Percentiles rank a stretch among this genome's conserved stretches.
Evolutionary conservation across 2,888 invertebrate genomes (phyloP).

Genomic region (Coelinius sp.): DNA sequence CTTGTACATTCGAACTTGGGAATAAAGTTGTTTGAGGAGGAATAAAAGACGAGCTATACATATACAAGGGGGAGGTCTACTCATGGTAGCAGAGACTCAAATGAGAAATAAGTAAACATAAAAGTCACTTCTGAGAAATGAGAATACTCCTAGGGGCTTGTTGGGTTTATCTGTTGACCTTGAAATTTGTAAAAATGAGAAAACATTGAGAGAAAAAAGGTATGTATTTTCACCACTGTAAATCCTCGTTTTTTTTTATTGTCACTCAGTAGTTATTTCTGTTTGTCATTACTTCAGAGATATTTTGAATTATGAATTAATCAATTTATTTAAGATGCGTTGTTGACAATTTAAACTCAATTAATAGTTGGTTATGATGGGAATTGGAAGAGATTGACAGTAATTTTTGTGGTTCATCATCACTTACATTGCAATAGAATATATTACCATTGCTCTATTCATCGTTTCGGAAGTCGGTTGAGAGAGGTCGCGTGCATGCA

Average conservation of each 20-base stretch:
- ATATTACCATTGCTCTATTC: too few relatives aligned
- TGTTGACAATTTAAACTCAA: too few relatives aligned
- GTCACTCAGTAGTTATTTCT: not conserved
- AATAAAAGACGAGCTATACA: not conserved
- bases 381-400: too few relatives aligned
- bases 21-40: not conserved
- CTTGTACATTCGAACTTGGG: not conserved
- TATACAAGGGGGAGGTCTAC: not conserved
- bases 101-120: not conserved
- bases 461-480: too few relatives aligned
- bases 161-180: not conserved
- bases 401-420: too few relatives aligned
- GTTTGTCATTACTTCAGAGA: too few relatives aligned
- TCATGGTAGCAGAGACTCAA: too few relatives aligned
- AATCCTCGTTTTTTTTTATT: slow-evolving; percentile 10
- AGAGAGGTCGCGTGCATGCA: slow-evolving; percentile 49
- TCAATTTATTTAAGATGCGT: too few relatives aligned
- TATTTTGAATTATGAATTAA: too few relatives aligned
- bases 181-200: not conserved
- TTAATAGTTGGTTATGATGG: too few relatives aligned
- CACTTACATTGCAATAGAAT: too few relatives aligned
- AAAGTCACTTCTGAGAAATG: not conserved
- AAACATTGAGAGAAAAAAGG: not conserved
- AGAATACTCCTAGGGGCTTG: not conserved
- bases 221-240: not conserved